Conservation (phyloP, 2,888 invertebrate species). For the Subacronicta megacephala region DNA sequence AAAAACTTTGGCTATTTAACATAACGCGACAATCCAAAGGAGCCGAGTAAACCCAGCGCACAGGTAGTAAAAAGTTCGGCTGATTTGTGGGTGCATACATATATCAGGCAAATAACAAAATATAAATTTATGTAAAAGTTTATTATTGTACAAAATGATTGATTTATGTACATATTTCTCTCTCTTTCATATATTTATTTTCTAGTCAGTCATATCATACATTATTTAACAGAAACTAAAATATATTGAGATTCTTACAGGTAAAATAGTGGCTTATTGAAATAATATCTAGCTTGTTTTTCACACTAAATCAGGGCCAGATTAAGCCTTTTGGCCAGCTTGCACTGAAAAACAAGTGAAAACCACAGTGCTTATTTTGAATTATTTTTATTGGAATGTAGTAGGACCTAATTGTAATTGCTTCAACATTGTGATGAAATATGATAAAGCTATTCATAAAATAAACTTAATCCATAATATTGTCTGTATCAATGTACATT, state of each 20-base stretch:
- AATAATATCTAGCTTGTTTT: constrained; percentile 2
- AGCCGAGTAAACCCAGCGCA: too few relatives aligned
- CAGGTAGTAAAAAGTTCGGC: too few relatives aligned
- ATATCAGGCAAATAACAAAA: constrained; percentile 8
- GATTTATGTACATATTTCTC: constrained; percentile 34
- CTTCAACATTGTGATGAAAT: constrained; percentile 11
- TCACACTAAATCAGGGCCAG: constrained; percentile 3
- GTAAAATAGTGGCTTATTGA: constrained; percentile 8
- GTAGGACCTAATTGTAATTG: too few relatives aligned
- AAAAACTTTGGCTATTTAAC: too few relatives aligned
- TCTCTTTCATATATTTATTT: too few relatives aligned
- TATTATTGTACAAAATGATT: constrained; percentile 48
- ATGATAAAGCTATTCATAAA: background rate
- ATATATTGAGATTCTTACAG: constrained; percentile 31
- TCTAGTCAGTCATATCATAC: constrained; percentile 53
- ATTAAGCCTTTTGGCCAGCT: too few relatives aligned
- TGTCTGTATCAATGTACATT: constrained; percentile 15
- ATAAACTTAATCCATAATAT: background rate
- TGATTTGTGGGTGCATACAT: too few relatives aligned
- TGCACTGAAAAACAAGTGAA: too few relatives aligned
- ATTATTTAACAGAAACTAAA: constrained; percentile 37
- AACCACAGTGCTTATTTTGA: too few relatives aligned
- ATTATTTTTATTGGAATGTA: too few relatives aligned
- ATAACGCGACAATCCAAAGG: too few relatives aligned
- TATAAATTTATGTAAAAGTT: constrained; percentile 19